Base-by-base conservation (phyloP, 92 coral and sea anemone genomes). In the Isaurus tuberculatus region DNA sequence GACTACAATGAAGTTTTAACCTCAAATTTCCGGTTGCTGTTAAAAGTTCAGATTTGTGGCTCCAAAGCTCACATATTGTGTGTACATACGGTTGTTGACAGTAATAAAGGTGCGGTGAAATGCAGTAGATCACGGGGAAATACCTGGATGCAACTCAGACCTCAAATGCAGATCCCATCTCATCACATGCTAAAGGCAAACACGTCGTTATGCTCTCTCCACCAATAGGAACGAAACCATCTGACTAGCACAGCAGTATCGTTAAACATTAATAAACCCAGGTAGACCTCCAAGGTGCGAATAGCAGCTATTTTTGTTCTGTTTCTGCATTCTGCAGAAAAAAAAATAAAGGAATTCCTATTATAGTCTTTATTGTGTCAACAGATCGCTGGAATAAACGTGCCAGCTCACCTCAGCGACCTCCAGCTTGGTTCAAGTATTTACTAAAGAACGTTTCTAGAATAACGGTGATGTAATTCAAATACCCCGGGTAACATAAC, bases 401-500 rank as follows among this genome's bases (percentile, higher is more conserved):
- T 77, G 82, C 82, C 69, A 37, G 82, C 70, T 77, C 82, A 77
- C 64, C 19, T 2, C 17, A 16, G 22, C 82, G 82, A 77, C 82
- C 70, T 31, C 68, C 37, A 10, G 46, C 81, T 57, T 75, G 32
- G 68, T 75, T 44, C 22, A 22, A 31, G 55, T 53, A 51, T 74
- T 74, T 53, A 40, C 66, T 49, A 40, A 40, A 40, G 42, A 22
- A 13, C 81, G 81, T 75, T 57, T 75, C 68, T 75, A 36, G 55
- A 58, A 77, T 77, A 74, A 29, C 66, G n/a, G 69, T 77, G 82
- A 77, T 77, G 82, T 58, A 77, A 77, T 57, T 58, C 4, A 27
- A 58, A 75, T 57, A 75, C 57, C 81, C 81, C 22, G 70, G 81
- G 81, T 20, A 26, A 77, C 70, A 58, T 10, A 57, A 77, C 82